Conservation (phyloP, 2,797 vertebrate species). For the Dermochelys coriacea region DNA sequence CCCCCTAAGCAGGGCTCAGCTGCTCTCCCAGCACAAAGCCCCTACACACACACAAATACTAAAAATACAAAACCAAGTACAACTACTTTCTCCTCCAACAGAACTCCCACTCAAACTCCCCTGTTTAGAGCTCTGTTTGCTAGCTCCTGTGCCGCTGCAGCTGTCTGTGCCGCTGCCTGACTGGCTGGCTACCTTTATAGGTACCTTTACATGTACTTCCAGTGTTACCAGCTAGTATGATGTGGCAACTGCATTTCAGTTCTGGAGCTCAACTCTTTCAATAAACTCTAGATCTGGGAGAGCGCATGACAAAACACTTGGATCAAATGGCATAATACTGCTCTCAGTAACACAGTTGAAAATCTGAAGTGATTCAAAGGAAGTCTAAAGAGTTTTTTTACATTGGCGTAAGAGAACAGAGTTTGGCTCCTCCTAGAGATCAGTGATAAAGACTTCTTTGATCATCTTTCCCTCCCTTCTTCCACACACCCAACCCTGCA, state of each 20-base stretch:
- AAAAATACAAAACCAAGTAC: too few species aligned
- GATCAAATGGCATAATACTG: not conserved
- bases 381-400: not conserved
- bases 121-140: too few species aligned
- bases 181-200: too few species aligned
- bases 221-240: rapidly evolving
- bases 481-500: not conserved
- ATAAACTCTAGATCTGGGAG: not conserved
- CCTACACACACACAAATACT: too few species aligned
- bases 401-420: not conserved
- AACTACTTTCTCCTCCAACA: too few species aligned
- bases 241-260: not conserved
- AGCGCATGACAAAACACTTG: not conserved
- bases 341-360: not conserved
- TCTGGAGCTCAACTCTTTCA: not conserved
- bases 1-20: too few species aligned
- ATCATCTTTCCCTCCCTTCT: not conserved
- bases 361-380: not conserved
- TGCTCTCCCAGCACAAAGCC: too few species aligned
- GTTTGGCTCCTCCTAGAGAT: not conserved
- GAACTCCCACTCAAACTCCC: too few species aligned
- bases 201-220: rapidly evolving
- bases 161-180: too few species aligned
- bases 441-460: not conserved
- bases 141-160: too few species aligned